phyloP scores from a whole-genome alignment of 2,888 invertebrate species.

The Lithodes maja region DNA sequence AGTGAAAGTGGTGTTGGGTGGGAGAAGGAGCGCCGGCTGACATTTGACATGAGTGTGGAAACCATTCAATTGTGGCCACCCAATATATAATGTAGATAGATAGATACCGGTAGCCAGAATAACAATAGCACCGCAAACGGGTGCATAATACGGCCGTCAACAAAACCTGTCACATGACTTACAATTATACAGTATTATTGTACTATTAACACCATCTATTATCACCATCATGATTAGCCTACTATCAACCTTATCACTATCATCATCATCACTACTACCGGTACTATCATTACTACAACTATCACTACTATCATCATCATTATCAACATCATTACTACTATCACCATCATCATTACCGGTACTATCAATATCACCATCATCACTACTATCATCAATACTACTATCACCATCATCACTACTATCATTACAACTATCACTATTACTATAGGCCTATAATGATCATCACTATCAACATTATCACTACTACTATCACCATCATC shows the following conservation, averaged over 20 bases:
- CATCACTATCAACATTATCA: background rate
- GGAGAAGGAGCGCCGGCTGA: no score
- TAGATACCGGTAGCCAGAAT: no score
- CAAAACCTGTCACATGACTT: no score
- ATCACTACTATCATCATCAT: background rate
- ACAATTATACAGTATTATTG: no score
- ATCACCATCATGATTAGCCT: background rate
- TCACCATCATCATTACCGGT: background rate
- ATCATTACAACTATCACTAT: background rate
- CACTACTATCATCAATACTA: background rate
- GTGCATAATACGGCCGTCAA: no score
- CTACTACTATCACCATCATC: background rate
- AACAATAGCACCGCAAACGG: no score
- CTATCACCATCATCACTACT: background rate
- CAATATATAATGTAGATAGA: no score
- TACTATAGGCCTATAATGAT: background rate
- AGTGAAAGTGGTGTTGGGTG: no score
- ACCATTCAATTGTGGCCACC: no score
- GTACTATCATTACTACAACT: background rate
- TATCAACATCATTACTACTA: background rate
- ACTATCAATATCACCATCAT: slow-evolving; percentile 1
- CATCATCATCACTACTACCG: background rate
- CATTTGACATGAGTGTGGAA: no score
- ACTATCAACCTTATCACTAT: background rate
- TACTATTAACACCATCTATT: background rate